Evolutionary conservation across 2,888 invertebrate species (phyloP), one percentile per base, ranked within the genome.

Genomic region (Agrotis clavis): DNA sequence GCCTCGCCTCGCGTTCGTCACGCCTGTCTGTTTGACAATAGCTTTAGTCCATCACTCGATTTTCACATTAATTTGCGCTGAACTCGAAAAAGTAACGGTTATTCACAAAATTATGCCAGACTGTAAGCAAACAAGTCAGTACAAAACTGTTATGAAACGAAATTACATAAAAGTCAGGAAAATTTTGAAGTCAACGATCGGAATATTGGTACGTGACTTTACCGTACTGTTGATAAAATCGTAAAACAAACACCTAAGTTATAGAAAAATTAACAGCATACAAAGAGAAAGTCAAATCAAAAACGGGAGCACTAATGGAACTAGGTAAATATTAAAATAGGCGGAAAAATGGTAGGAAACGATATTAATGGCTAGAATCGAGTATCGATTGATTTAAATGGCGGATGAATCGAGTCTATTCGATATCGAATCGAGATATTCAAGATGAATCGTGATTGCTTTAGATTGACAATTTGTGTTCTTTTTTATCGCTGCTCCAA

Each of bases 351-450:
- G 83, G 80, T 81, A 81, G 82, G 74, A 88, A 87, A 87, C 79
- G 77, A 85, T 88, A 87, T 87, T 86, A 88, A 88, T 86, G 85
- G 69, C 67, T 75, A 74, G 77, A 87, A 86, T 86, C 77, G 84
- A 82, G 83, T 83, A 87, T 87, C 84, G 86, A 88, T 88, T 84
- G 86, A 90, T 90, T 89, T 86, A 86, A 90, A 87, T 79, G 83
- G 54, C 77, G 82, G 82, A 83, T 82, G 81, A 83, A 84, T 77
- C 79, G 83, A 80, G 80, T 84, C 84, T 83, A 83, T 83, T 87
- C 81, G 81, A 82, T 77, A 81, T 79, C 57, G 77, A 84, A 80
- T 82, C 65, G 74, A 86, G 85, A 84, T 84, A 81, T 82, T 85
- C 82, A 77, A 84, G 79, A 84, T 78, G 74, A 82, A 76, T 73